Evolutionary conservation across 1,140 invertebrate genomes (phyloP), one percentile per base, ranked within the genome.

Genomic region (Elymnias hypermnestra): DNA sequence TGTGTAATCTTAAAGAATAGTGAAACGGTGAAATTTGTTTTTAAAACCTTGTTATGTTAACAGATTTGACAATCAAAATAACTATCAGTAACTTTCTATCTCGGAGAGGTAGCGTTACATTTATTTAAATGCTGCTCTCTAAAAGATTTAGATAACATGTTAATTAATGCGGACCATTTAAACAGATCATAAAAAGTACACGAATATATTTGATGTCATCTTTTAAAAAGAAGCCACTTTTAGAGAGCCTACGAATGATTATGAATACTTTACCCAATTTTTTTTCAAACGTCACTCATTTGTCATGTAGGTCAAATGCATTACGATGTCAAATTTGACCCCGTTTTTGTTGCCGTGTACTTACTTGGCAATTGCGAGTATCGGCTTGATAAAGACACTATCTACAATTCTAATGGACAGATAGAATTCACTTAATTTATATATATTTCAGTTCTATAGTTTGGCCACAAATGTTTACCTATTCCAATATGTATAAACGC

Each of bases 271-370:
- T 47, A 31, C 44, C 26, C 19, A 47, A 31, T 65, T 63, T 67
- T 74, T 72, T 73, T 68, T 68, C 50, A 57, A 72, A 72, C 59
- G 43, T 53, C 57, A 63, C 51, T 67, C 53, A 60, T 63, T 73
- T 64, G 46, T 51, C 57, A 76, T 71, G 63, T 74, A 65, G 71
- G 71, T 79, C 72, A 73, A 76, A 76, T 69, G 65, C 65, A 68
- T 67, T 71, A 70, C 69, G 58, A 67, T 71, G 69, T 73, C 68
- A 71, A 74, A 74, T 72, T 74, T 74, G 72, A 75, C 74, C 70
- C 67, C 58, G 70, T 69, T 72, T 68, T 57, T 26, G 43, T 33
- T 43, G 43, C 28, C 45, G 36, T 45, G 37, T 42, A 48, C 49
- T 40, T 31, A 39, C 21, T 50, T 14, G 35, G 41, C 28, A 29